phyloP scores from a whole-genome alignment of 2,113 vertebrate species.

The Hoplias malabaricus region DNA sequence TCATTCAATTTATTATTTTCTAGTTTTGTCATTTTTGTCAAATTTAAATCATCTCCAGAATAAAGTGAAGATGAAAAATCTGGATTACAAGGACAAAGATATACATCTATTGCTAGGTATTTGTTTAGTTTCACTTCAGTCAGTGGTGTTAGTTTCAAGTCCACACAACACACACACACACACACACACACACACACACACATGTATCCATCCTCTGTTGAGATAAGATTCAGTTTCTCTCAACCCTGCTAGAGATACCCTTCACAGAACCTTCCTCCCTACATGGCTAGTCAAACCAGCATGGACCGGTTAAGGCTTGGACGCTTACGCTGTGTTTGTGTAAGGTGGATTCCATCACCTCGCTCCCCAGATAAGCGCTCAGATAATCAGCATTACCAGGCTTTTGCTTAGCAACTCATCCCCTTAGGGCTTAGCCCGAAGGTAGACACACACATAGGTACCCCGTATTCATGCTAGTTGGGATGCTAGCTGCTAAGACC shows the following conservation, averaged over 20 bases:
- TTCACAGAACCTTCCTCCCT: constrained; percentile 51
- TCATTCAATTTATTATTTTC: too few species aligned
- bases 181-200: too few species aligned
- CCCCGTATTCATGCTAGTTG: background rate
- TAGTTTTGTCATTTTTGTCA: too few species aligned
- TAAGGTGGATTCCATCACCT: constrained; percentile 55
- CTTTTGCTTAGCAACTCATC: constrained; percentile 22
- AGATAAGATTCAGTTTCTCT: constrained; percentile 50
- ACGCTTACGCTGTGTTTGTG: constrained; percentile 47
- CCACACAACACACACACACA: too few species aligned
- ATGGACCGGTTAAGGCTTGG: constrained; percentile 67
- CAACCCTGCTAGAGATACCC: constrained; percentile 54
- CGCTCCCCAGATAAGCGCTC: constrained; percentile 60
- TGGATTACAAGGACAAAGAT: too few species aligned
- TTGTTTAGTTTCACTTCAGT: background rate
- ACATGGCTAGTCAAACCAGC: constrained; percentile 58
- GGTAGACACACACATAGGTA: background rate
- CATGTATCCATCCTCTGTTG: too few species aligned
- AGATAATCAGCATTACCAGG: constrained; percentile 56
- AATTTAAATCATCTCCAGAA: too few species aligned
- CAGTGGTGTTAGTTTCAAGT: background rate
- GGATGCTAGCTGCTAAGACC: background rate
- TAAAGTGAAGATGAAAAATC: too few species aligned
- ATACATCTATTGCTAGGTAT: too few species aligned
- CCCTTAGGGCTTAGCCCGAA: background rate